Base-by-base conservation (phyloP, 2,797 vertebrate species). In the Galago senegalensis region DNA sequence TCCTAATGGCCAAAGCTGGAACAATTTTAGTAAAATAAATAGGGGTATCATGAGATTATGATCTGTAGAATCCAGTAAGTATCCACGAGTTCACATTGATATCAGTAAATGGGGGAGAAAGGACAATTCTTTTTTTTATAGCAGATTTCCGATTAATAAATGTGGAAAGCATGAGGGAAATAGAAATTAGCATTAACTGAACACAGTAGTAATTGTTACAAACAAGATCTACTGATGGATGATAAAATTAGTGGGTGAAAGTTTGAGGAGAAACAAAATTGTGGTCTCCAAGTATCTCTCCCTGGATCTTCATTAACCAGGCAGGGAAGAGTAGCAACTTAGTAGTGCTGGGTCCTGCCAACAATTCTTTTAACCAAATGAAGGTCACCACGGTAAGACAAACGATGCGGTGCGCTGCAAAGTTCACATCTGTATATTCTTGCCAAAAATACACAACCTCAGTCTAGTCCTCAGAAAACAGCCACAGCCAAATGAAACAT, bases 231-330 rank as follows among this genome's bases (percentile, higher is more conserved):
- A 77, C 70, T 43, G 31, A 31, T 89, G 46, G 60, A 34, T 63
- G 75, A 16, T 83, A 70, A 79, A 84, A 79, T 70, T 53, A 70
- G 40, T 72, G 60, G 75, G n/a, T 83, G 21, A 89, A 92, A 89
- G 76, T 92, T 61, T 84, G 90, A 77, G 40, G 63, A 75, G n/a
- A 92, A 95, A 87, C n/a, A 63, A 75, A 91, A 87, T 81, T 91
- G 53, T 87, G 61, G 40, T 53, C 60, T 88, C n/a, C 37, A 77
- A 84, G 40, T 88, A 84, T 46, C 43, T 81, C 31, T 12, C 34
- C 58, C 18, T 40, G 73, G 69, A 93, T 75, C 27, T 73, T 73
- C 58, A 75, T 88, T 65, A 75, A 69, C 69, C 43, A 16, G 67
- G 56, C 81, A 88, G 60, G 60, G 60, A 61, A 61, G 27, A 27